These are phyloP conservation scores for Chouioia cunea DNA, from an alignment of 2,888 invertebrate genomes.

Conservation along the genomic window DNA sequence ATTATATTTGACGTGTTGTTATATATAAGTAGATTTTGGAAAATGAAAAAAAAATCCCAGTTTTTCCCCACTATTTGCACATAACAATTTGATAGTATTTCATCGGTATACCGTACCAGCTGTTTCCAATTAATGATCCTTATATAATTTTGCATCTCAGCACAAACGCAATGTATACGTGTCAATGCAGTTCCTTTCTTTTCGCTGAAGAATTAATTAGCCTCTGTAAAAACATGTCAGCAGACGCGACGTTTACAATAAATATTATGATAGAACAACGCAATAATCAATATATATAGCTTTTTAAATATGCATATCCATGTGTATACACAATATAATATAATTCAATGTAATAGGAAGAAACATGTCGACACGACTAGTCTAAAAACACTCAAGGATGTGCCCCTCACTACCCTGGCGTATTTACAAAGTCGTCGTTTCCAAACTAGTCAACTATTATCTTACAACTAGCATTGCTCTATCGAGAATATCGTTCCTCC, in stretches of 20 bases:
- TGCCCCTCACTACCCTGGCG: slow-evolving; percentile 33
- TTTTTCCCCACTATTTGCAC: no score
- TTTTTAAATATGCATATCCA: slow-evolving; percentile 54
- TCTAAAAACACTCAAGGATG: slow-evolving; percentile 63
- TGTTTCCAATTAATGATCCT: background rate
- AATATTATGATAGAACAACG: slow-evolving; percentile 68
- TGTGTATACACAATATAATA: slow-evolving; percentile 55
- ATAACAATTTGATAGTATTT: no score
- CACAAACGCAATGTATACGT: slow-evolving; percentile 43
- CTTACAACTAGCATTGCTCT: slow-evolving; percentile 55
- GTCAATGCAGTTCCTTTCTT: slow-evolving; percentile 45
- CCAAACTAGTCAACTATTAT: slow-evolving; percentile 57
- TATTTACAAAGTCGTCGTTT: slow-evolving; percentile 60
- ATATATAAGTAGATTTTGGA: no score
- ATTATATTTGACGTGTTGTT: no score
- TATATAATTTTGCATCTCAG: slow-evolving; percentile 33
- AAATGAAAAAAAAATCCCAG: no score
- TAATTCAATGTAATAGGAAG: slow-evolving; percentile 61
- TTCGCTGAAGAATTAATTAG: slow-evolving; percentile 34
- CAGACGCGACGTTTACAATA: slow-evolving; percentile 61
- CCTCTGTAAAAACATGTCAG: slow-evolving; percentile 58
- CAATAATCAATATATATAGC: slow-evolving; percentile 67
- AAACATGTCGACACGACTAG: slow-evolving; percentile 66
- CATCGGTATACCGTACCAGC: no score
- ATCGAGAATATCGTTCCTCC: slow-evolving; percentile 20